Conservation (phyloP, 2,797 vertebrate species). For the Hyperoplus immaculatus region DNA sequence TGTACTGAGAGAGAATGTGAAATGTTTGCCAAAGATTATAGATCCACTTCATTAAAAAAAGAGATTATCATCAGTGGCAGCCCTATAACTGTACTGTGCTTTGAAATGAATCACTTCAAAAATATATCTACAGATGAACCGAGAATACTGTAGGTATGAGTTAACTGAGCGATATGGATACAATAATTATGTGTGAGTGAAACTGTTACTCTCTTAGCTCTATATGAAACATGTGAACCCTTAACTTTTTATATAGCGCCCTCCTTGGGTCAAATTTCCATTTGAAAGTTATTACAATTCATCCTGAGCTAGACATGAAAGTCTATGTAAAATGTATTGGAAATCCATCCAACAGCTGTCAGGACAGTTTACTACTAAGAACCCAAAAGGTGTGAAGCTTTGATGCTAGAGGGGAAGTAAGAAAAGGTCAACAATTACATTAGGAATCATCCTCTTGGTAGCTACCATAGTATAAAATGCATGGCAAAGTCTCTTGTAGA, state of each 20-base stretch:
- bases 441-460: not conserved
- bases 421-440: not conserved
- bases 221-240: not conserved
- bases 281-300: not conserved
- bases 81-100: not conserved
- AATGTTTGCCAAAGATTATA: too few species aligned
- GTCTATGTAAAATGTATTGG: not conserved
- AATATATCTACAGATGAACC: not conserved
- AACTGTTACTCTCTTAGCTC: too few species aligned
- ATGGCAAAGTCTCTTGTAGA: too few species aligned
- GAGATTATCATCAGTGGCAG: not conserved
- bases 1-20: too few species aligned
- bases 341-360: not conserved
- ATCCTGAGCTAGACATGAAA: not conserved
- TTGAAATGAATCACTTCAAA: too few species aligned
- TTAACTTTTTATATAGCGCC: not conserved
- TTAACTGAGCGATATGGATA: not conserved
- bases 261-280: not conserved
- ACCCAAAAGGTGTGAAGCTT: not conserved
- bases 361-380: not conserved
- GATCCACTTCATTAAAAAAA: too few species aligned
- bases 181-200: not conserved
- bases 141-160: not conserved
- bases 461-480: too few species aligned
- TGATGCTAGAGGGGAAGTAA: not conserved